Evolutionary conservation across 2,113 vertebrate genomes (phyloP).

Genomic region (Oostethus manadensis): DNA sequence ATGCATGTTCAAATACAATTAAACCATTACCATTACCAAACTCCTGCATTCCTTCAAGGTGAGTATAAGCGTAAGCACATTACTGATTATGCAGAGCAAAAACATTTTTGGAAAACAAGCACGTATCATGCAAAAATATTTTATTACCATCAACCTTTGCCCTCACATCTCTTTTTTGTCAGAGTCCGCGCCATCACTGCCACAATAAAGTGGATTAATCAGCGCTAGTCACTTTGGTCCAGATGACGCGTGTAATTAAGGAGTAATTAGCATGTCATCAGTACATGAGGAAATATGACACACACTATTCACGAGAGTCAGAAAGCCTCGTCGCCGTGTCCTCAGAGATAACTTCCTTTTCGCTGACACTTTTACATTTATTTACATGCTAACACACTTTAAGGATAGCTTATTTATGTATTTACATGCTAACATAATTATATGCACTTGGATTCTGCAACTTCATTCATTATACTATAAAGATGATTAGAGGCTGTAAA

Average conservation of each 20-base stretch:
- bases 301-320: constrained; percentile 23
- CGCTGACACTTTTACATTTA: constrained; percentile 46
- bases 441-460: constrained; percentile 14
- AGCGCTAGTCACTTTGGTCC: constrained; percentile 71
- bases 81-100: too few relatives aligned
- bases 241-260: constrained; percentile 78
- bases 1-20: too few relatives aligned
- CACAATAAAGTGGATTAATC: constrained; percentile 77
- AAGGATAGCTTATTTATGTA: constrained; percentile 47
- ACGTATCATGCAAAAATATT: not conserved
- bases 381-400: constrained; percentile 73
- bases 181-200: constrained; percentile 56
- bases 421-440: constrained; percentile 75
- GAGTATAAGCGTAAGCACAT: too few relatives aligned
- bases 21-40: too few relatives aligned
- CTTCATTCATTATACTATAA: too few relatives aligned
- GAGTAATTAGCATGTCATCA: constrained; percentile 79
- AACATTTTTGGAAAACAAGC: too few relatives aligned
- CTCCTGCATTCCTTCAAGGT: too few relatives aligned
- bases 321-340: constrained; percentile 24
- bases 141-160: constrained; percentile 19
- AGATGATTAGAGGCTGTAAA: too few relatives aligned
- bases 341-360: constrained; percentile 46
- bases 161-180: constrained; percentile 40
- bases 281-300: constrained; percentile 75